Percentiles rank a stretch among this genome's conserved stretches.
phyloP scores from a whole-genome alignment of 2,797 vertebrate genomes.

The Myotis planiceps region DNA sequence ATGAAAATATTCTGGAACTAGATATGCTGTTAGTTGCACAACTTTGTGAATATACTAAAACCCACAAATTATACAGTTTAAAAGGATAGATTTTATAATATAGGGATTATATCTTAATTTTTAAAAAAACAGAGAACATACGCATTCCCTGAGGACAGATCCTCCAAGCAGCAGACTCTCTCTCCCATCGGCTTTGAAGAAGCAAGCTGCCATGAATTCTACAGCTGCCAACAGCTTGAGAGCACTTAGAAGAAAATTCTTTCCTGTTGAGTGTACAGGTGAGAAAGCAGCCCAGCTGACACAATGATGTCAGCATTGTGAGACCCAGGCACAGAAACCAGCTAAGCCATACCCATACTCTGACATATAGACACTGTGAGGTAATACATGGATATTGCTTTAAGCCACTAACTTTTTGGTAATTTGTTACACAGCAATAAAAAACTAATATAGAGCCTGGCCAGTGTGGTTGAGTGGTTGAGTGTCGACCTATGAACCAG shows the following conservation, averaged over 20 bases:
- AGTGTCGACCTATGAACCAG: no score
- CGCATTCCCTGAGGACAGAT: not conserved
- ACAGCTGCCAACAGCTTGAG: not conserved
- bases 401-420: not conserved
- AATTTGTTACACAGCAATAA: not conserved
- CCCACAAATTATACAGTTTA: not conserved
- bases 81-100: not conserved
- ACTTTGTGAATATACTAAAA: not conserved
- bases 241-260: not conserved
- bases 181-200: not conserved
- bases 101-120: not conserved
- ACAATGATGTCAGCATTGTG: not conserved
- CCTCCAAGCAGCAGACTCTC: not conserved
- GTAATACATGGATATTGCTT: not conserved
- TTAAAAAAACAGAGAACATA: not conserved
- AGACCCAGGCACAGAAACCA: not conserved
- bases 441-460: not conserved
- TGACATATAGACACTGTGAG: not conserved
- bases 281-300: not conserved
- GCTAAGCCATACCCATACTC: not conserved
- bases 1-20: not conserved
- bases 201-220: not conserved
- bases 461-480: not conserved
- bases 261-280: not conserved
- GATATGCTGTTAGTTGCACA: not conserved